Base-by-base conservation (phyloP, 2,797 vertebrate species). In the Girardinus metallicus region DNA sequence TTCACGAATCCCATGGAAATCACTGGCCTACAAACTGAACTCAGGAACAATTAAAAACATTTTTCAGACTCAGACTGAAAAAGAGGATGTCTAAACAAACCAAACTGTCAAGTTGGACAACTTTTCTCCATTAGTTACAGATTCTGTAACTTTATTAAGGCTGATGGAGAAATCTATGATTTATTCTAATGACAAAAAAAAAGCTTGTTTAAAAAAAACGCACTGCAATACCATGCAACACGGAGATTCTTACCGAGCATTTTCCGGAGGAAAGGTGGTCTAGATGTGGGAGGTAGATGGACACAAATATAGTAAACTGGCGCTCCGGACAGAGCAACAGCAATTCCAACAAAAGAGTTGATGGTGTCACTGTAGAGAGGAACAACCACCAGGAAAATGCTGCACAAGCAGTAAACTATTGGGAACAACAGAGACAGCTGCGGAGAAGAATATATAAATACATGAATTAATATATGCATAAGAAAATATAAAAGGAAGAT, bases 401-500 rank as follows among this genome's bases (percentile, higher is more conserved):
- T 96, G 90, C 96, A 97, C 57, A 96, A 0, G 80, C 96, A 96
- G 92, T 95, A 97, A 49, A 96, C 89, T 29, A 97, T 87, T 0
- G 96, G 96, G 88, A 96, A 97, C 87, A 97, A 96, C 86, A 97
- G 91, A 60, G 95, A 95, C 44, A 97, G 90, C 96, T 97, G 87
- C 66, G 83, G 76, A 64, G 11, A 43, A 64, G 43, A 72, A 11
- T 60, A 15, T 31, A 16, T 36, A 2, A 26, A 49, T 18, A 49
- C 5, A 18, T 5, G 1, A 49, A 49, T 49, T 49, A 7, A 49
- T 49, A 23, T 51, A 23, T 23, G 36, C 43, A 39, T 5, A 66
- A 4, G 0, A 53, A 1, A 26, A 46, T 26, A 66, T 16, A 12
- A 68, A 4, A 1, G 47, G 1, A 15, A 46, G 29, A 71, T 7